Percentiles rank a stretch among this genome's conserved stretches.
These are phyloP conservation scores for Apostichopus japonicus DNA, from an alignment of 35 echinoderm and acorn worm species.

Conservation along the genomic window DNA sequence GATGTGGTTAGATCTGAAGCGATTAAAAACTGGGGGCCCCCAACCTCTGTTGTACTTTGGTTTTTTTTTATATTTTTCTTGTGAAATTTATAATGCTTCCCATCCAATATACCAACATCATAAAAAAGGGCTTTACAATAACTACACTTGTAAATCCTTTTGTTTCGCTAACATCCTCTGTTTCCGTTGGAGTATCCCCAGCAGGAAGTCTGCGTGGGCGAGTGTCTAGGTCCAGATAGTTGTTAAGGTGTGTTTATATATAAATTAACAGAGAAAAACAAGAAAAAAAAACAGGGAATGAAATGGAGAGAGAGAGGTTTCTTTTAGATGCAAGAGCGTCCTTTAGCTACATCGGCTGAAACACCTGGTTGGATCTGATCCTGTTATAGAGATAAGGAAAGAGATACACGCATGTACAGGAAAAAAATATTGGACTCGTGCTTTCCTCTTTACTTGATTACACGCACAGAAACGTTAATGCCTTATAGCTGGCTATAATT, in stretches of 20 bases:
- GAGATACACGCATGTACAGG: neutral
- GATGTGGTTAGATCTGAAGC: no score
- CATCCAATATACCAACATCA: slow-evolving; percentile 6
- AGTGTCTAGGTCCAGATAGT: neutral
- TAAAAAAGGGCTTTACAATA: slow-evolving; percentile 20
- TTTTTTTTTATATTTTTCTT: neutral
- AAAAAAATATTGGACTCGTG: neutral
- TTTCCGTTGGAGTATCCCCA: slow-evolving; percentile 29
- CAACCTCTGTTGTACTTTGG: slow-evolving; percentile 8
- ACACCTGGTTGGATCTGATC: slow-evolving; percentile 8
- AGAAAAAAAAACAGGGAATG: no score
- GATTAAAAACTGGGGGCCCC: neutral
- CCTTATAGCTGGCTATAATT: no score
- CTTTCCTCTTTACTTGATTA: neutral
- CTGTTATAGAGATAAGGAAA: neutral
- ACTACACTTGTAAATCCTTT: slow-evolving; percentile 45
- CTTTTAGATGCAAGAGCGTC: no score
- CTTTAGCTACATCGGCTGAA: neutral
- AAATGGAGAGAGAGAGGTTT: no score
- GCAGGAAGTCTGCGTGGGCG: slow-evolving; percentile 36
- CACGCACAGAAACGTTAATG: neutral
- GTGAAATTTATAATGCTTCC: neutral
- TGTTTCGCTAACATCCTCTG: slow-evolving; percentile 25
- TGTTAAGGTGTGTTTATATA: no score
- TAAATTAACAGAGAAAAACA: no score